A percentile compares a stretch with the other conserved stretches of the same genome.
phyloP scores from a whole-genome alignment of 2,888 invertebrate species.

The Chaitophorus viminalis region DNA sequence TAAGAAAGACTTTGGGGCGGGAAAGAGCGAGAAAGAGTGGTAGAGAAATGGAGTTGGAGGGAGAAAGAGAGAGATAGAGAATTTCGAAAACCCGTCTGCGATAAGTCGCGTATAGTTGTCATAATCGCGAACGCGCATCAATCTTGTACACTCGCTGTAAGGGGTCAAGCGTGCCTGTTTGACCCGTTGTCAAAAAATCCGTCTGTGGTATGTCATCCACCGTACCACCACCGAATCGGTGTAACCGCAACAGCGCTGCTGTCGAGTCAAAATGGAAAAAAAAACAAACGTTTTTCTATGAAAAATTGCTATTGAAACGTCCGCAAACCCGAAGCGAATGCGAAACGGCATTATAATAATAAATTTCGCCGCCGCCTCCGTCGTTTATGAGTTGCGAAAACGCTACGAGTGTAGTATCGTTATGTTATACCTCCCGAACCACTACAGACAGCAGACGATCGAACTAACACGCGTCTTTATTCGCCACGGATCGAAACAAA shows the following conservation, averaged over 20 bases:
- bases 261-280: background rate
- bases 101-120: background rate
- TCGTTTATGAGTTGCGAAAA: too few species aligned
- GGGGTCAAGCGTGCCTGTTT: background rate
- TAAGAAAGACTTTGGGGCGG: background rate
- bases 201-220: background rate
- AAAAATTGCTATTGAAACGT: background rate
- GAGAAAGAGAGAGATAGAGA: background rate
- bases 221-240: too few species aligned
- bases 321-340: background rate
- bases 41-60: background rate
- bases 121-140: conserved; percentile 1
- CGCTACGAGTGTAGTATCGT: too few species aligned
- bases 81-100: background rate
- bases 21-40: background rate
- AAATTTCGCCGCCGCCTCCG: too few species aligned
- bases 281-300: background rate
- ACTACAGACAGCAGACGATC: too few species aligned
- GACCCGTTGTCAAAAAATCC: background rate
- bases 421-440: too few species aligned
- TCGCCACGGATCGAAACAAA: too few species aligned
- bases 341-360: too few species aligned
- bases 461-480: too few species aligned
- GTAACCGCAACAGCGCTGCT: background rate
- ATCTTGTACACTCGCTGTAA: background rate